Percentiles rank a stretch among this genome's conserved stretches.
Evolutionary conservation across 2,797 vertebrate species (phyloP).

Genomic region (Dipus sagitta): DNA sequence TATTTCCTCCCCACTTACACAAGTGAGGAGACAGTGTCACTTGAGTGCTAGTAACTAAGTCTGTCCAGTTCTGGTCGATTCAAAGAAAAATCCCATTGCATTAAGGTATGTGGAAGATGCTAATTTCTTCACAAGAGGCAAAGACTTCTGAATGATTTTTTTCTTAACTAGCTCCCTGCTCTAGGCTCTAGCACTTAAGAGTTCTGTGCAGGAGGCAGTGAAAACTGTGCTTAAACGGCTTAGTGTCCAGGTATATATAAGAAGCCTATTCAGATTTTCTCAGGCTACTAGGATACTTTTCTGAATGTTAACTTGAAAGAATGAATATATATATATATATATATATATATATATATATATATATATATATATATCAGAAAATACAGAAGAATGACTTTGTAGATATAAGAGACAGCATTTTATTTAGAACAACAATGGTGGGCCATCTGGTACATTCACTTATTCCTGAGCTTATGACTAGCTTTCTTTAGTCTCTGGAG

Average conservation of each 20-base stretch:
- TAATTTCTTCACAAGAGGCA: background rate
- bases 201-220: background rate
- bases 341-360: background rate
- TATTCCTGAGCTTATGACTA: conserved; percentile 13
- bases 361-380: conserved; percentile 26
- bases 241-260: conserved; percentile 27
- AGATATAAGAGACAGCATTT: conserved; percentile 58
- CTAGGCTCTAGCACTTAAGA: background rate
- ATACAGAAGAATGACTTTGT: conserved; percentile 54
- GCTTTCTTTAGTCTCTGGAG: conserved; percentile 48
- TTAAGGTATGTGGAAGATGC: background rate
- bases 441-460: background rate
- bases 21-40: background rate
- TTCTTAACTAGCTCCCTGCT: background rate
- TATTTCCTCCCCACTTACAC: background rate
- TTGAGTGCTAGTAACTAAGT: background rate
- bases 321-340: no score
- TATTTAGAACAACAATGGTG: background rate
- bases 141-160: background rate
- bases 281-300: conserved; percentile 2
- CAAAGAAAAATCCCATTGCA: background rate
- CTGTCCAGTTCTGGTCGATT: background rate
- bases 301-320: conserved; percentile 45
- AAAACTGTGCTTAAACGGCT: background rate
- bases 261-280: conserved; percentile 52